Evolutionary conservation across 2,888 invertebrate species (phyloP), one percentile per base, ranked within the genome.

Genomic region (Lasioglossum pauxillum): DNA sequence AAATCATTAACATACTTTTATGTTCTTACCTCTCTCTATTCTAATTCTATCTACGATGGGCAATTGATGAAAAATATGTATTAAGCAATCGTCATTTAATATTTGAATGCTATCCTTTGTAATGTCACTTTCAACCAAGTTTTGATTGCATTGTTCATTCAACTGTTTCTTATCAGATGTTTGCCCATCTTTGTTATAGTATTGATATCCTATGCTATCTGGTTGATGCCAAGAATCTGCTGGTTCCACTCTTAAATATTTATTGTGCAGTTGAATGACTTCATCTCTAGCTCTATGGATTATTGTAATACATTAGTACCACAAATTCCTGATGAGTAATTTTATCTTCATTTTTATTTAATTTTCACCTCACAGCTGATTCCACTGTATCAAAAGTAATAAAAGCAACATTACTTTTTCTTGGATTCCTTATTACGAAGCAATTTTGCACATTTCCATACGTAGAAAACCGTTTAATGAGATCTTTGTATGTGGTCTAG

Each of bases 171-270:
- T 80, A 0, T 74, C 57, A 67, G 19, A 49, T 35, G 93, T 14
- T 94, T 94, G 57, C 46, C 35, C 78, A 16, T 82, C 79, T 75
- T 84, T 90, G 12, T 12, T 77, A 38, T 81, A 91, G 75, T 88
- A 92, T 88, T 93, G 84, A 92, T 94, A 90, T 87, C 94, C 95
- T 12, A 95, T 95, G 53, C 86, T 95, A 89, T 90, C 95, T 0
- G 97, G 97, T 91, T 97, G 97, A 92, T 97, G 96, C 97, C 97
- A 97, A 82, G 96, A 96, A 91, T 97, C 96, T 0, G 97, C 97
- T 0, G 96, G 96, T 0, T 95, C 96, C 80, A 96, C 96, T 89
- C 95, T 95, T 72, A 97, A 93, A 31, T 92, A 88, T 84, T 94
- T 91, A 80, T 93, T 93, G 78, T 95, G 94, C 23, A 95, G 88